Base-by-base conservation (phyloP, 2,888 invertebrate genomes). In the Agonopterix subpropinquella region DNA sequence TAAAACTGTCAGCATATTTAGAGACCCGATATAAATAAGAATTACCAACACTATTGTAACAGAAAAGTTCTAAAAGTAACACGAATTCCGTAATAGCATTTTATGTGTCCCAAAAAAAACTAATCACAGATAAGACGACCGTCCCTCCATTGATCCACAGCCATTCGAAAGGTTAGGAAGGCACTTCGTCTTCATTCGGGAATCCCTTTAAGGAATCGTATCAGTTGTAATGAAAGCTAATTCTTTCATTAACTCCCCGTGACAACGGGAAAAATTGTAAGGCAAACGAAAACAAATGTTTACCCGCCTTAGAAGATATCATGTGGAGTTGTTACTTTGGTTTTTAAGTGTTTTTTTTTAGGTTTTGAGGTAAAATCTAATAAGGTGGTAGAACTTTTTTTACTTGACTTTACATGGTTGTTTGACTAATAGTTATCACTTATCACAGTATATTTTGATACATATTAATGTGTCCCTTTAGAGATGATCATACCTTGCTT, bases 181-280 rank as follows among this genome's bases (percentile, higher is more conserved):
- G 76, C 76, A 83, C 81, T 84, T 82, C 79, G 74, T 85, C 83
- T 85, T 86, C 77, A 84, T 86, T 86, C 80, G 77, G 68, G 73
- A 81, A 82, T 83, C 83, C 83, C 85, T 88, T 88, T 85, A 85
- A 85, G 85, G 80, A 79, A 82, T 80, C 85, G 82, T 84, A 85
- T 86, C 82, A 80, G 75, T 74, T 73, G 86, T 88, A 87, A 88
- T 87, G 86, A 85, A 87, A 84, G 83, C 87, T 87, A 88, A 88
- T 88, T 88, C 87, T 85, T 87, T 88, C 88, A 88, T 88, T 88
- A 88, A 77, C 79, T 79, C 71, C 69, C 71, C 75, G 86, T 85
- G 88, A 87, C 86, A 86, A 82, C 79, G 77, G 80, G 77, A 78
- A 77, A 80, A 81, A 82, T 74, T 48, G 80, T 79, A 74, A 73